A percentile compares a stretch with the other conserved stretches of the same genome.
These are phyloP conservation scores for Periparus ater DNA, from an alignment of 2,797 vertebrate genomes.

Conservation along the genomic window DNA sequence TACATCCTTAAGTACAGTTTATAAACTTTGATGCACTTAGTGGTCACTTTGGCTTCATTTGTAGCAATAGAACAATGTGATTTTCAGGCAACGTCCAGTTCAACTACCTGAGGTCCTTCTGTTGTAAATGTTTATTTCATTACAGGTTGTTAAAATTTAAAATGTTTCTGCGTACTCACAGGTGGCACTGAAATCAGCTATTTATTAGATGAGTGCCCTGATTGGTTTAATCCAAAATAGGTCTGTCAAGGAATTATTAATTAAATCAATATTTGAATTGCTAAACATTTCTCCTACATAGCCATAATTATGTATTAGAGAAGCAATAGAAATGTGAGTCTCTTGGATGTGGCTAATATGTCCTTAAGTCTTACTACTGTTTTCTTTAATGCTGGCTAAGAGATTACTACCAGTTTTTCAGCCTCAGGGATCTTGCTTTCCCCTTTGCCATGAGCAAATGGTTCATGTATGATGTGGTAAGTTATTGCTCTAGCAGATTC, in stretches of 20 bases:
- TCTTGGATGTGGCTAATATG: background rate
- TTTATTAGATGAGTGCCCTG: background rate
- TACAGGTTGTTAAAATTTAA: background rate
- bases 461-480: background rate
- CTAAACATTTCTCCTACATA: background rate
- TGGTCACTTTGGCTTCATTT: slow-evolving; percentile 46
- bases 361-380: slow-evolving; percentile 12
- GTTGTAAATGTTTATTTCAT: slow-evolving; percentile 28
- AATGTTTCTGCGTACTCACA: background rate
- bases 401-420: slow-evolving; percentile 18
- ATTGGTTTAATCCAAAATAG: slow-evolving; percentile 21
- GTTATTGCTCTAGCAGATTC: background rate
- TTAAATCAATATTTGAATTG: slow-evolving; percentile 27
- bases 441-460: background rate
- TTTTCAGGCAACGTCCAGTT: background rate
- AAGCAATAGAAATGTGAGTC: slow-evolving; percentile 53
- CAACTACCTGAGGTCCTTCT: background rate
- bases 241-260: slow-evolving; percentile 5
- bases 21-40: slow-evolving; percentile 20
- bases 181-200: background rate
- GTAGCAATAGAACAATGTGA: slow-evolving; percentile 51
- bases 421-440: slow-evolving; percentile 54
- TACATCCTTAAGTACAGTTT: background rate
- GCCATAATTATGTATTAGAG: slow-evolving; percentile 53
- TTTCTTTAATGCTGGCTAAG: slow-evolving; percentile 23